Percentiles rank a stretch among this genome's conserved stretches.
Evolutionary conservation across 2,113 vertebrate genomes (phyloP).

Genomic region (Poeciliopsis turrubarensis): DNA sequence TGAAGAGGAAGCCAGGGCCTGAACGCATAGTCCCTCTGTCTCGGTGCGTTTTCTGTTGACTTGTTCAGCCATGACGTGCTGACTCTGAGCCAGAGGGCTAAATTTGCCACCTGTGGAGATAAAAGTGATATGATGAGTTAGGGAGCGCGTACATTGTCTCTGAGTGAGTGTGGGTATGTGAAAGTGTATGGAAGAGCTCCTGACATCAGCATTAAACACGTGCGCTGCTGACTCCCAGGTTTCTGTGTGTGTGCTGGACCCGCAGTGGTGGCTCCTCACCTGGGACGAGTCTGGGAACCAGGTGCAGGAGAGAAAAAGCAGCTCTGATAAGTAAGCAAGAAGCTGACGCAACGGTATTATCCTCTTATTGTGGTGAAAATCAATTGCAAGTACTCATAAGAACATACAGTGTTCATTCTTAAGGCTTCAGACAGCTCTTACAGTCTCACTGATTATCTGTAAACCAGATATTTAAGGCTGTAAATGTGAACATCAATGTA

Average conservation of each 20-base stretch:
- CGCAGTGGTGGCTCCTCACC: slow-evolving; percentile 38
- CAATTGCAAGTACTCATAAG: neutral
- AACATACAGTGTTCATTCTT: too few species aligned
- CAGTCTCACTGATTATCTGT: too few species aligned
- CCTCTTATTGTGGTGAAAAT: neutral
- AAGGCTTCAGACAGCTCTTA: too few species aligned
- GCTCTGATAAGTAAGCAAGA: neutral
- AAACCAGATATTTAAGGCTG: too few species aligned
- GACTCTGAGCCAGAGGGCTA: slow-evolving; percentile 53
- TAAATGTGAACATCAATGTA: too few species aligned
- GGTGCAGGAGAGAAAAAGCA: slow-evolving; percentile 4
- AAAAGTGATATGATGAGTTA: slow-evolving; percentile 67
- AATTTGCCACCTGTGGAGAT: slow-evolving; percentile 72
- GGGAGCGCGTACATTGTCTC: slow-evolving; percentile 25
- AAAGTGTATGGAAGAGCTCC: slow-evolving; percentile 52
- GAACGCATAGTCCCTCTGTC: slow-evolving; percentile 2
- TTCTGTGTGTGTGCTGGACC: slow-evolving; percentile 40
- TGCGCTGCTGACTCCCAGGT: slow-evolving; percentile 60
- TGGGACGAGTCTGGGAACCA: slow-evolving; percentile 22
- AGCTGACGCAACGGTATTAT: neutral
- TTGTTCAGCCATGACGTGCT: slow-evolving; percentile 57
- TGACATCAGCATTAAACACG: slow-evolving; percentile 63
- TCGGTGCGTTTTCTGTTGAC: slow-evolving; percentile 30
- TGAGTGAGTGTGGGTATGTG: slow-evolving; percentile 14
- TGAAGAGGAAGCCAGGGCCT: slow-evolving; percentile 19